Base-by-base conservation (phyloP, 2,797 vertebrate species). In the Chelonia mydas region DNA sequence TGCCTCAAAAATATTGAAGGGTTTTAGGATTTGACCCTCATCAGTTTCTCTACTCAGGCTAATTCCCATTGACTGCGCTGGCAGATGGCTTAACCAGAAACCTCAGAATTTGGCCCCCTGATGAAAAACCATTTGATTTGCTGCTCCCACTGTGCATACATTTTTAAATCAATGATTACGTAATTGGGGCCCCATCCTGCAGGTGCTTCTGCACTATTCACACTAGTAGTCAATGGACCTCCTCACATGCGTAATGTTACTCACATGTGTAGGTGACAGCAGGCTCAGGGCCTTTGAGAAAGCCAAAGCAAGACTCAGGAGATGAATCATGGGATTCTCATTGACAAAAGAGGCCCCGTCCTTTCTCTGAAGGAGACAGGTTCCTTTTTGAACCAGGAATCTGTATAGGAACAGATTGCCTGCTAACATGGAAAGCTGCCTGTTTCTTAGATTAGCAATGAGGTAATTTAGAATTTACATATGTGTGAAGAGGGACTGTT, bases 381-480 rank as follows among this genome's bases (percentile, higher is more conserved):
- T 31, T 92, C 45, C 51, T 85, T 78, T 88, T 74, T 79, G 72
- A 92, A 83, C 68, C 57, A 31, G 54, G n/a, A 2, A 0, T 3
- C 93, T 89, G 53, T n/a, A 86, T 53, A 81, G 89, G 83, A 94
- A 79, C 92, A 96, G 93, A 96, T 95, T 97, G 97, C 28, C 0
- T 0, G 89, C 94, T 94, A 90, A 81, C 59, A 85, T 90, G 96
- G 95, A 97, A 95, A 96, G 68, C 89, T 90, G 82, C 83, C 92
- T 90, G 77, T 31, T 95, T 92, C 90, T 93, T 86, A 96, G 96
- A 94, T 94, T 97, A 97, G 84, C 1, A 0, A 91, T 94, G 95
- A 90, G 90, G 89, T 86, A 94, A 95, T 97, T 94, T 86, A 83
- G 82, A 90, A 96, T 97, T 97, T 97, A 96, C 94, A 95, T 96